These are phyloP conservation scores for Macrobrachium nipponense DNA, from an alignment of 1,140 invertebrate genomes.

Conservation along the genomic window DNA sequence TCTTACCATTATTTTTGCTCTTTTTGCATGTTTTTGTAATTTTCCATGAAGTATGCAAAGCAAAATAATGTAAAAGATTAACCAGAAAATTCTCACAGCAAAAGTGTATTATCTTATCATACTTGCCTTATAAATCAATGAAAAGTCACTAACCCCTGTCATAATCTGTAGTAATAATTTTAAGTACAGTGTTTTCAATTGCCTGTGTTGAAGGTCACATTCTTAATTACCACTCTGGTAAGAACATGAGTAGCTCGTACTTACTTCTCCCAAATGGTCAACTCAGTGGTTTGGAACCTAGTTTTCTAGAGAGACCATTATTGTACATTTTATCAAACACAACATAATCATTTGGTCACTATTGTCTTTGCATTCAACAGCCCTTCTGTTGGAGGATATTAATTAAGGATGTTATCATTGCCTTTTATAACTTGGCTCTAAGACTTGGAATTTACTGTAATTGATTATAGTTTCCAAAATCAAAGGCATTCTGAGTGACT, in stretches of 20 bases:
- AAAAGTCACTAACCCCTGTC: slow-evolving; percentile 29
- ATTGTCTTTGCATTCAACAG: too few species aligned
- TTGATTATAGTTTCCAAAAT: too few species aligned
- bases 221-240: slow-evolving; percentile 17
- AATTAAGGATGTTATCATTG: too few species aligned
- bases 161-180: slow-evolving; percentile 15
- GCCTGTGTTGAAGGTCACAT: slow-evolving; percentile 8
- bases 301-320: neutral
- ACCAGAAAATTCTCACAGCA: neutral
- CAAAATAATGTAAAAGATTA: neutral
- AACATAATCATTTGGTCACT: too few species aligned
- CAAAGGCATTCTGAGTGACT: too few species aligned
- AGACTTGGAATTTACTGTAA: too few species aligned
- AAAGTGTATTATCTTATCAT: slow-evolving; percentile 2
- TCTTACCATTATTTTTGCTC: too few species aligned
- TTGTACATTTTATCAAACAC: too few species aligned
- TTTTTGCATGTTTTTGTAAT: neutral
- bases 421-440: too few species aligned
- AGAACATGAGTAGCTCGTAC: slow-evolving; percentile 2
- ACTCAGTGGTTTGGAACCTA: neutral
- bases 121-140: slow-evolving; percentile 1
- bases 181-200: slow-evolving; percentile 29
- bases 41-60: neutral
- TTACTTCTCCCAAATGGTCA: slow-evolving; percentile 10
- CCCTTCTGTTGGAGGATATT: too few species aligned